These are phyloP conservation scores for Gila robusta DNA, from an alignment of 2,797 vertebrate genomes.

Conservation along the genomic window DNA sequence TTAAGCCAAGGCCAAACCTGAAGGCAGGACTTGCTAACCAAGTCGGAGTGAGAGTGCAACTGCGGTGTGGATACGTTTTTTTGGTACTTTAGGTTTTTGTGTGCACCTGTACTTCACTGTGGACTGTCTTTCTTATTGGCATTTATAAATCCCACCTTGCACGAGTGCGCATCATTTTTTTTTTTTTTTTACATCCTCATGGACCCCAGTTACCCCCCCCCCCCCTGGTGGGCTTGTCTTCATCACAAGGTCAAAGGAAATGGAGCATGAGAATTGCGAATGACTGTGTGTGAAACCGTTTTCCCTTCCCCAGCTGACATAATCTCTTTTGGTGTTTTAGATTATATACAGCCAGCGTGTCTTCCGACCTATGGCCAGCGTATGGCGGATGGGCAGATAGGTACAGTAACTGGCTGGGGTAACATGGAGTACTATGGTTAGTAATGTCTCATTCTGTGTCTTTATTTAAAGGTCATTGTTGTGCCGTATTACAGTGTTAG, in stretches of 20 bases:
- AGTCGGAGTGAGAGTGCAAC: too few relatives aligned
- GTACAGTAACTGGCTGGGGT: constrained; percentile 92
- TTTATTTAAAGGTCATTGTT: background rate
- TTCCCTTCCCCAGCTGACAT: background rate
- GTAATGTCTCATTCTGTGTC: constrained; percentile 48
- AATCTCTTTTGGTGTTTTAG: constrained; percentile 66
- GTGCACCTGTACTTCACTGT: too few relatives aligned
- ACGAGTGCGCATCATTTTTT: too few relatives aligned
- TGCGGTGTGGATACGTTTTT: too few relatives aligned
- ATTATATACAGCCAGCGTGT: constrained; percentile 90
- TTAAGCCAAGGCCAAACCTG: too few relatives aligned
- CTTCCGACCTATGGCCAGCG: constrained; percentile 87
- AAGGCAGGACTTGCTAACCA: too few relatives aligned
- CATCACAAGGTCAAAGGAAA: background rate
- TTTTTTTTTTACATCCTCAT: too few relatives aligned
- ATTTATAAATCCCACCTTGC: too few relatives aligned
- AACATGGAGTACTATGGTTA: constrained; percentile 89
- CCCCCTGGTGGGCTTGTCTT: too few relatives aligned
- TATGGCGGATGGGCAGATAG: constrained; percentile 86
- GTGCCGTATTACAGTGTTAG: background rate
- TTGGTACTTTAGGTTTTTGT: too few relatives aligned
- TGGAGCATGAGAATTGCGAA: background rate
- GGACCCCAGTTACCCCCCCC: too few relatives aligned
- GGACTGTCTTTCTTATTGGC: too few relatives aligned
- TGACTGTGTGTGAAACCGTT: background rate